A percentile compares a stretch with the other conserved stretches of the same genome.
phyloP scores from a whole-genome alignment of 2,113 vertebrate genomes.

The Trinectes maculatus region DNA sequence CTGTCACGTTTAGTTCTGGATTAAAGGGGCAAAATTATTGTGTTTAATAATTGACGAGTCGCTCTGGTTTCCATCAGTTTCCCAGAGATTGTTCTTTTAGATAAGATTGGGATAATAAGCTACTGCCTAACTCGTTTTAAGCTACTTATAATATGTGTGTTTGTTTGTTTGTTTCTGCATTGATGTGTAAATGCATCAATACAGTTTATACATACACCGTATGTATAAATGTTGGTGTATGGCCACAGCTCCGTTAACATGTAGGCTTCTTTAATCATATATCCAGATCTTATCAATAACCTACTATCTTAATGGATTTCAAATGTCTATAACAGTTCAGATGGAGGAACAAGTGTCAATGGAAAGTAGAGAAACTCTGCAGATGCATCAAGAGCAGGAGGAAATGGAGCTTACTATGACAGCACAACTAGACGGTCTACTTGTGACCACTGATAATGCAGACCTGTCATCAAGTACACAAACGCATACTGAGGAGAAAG shows the following conservation, averaged over 20 bases:
- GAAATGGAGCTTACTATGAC: slow-evolving; percentile 44
- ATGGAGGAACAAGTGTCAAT: slow-evolving; percentile 26
- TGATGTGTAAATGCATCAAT: not conserved
- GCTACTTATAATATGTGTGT: no score
- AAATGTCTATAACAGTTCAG: not conserved
- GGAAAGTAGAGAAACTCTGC: not conserved
- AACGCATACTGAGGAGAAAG: not conserved
- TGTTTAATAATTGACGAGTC: no score
- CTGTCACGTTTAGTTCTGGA: no score
- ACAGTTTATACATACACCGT: not conserved
- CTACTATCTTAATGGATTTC: not conserved
- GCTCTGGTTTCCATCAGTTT: no score
- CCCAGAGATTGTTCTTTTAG: no score
- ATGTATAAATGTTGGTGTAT: no score
- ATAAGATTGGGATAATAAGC: no score
- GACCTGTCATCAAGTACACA: not conserved
- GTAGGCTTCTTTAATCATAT: no score
- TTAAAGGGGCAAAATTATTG: no score
- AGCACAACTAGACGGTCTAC: slow-evolving; percentile 10
- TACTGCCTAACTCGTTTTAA: no score
- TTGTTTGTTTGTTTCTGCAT: no score
- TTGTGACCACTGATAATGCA: not conserved
- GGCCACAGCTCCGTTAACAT: no score
- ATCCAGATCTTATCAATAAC: not conserved
- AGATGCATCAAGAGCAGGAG: not conserved